Evolutionary conservation across 23 tunicate species (phyloP).

Genomic region (Ciona savignyi): DNA sequence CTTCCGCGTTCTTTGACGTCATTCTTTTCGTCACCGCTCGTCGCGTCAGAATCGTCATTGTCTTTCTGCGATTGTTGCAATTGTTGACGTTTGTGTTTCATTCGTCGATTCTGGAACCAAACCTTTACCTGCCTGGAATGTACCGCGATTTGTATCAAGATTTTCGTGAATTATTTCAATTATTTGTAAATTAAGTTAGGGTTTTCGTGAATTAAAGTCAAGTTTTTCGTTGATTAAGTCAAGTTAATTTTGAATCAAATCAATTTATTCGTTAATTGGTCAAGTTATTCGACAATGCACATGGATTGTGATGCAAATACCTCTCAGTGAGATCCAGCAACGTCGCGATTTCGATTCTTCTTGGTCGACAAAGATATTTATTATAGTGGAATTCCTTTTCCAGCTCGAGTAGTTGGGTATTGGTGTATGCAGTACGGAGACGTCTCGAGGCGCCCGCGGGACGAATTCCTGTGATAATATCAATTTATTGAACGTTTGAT

Average conservation of each 20-base stretch:
- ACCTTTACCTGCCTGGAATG: slow-evolving; percentile 93
- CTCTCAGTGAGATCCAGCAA: slow-evolving; percentile 79
- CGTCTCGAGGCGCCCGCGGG: slow-evolving; percentile 74
- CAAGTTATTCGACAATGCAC: too few relatives aligned
- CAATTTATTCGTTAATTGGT: too few relatives aligned
- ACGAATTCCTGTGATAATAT: slow-evolving; percentile 26
- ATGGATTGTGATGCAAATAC: too few relatives aligned
- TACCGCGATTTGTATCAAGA: too few relatives aligned
- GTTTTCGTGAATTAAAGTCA: too few relatives aligned
- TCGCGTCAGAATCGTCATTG: slow-evolving; percentile 14
- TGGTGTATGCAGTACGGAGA: slow-evolving; percentile 88
- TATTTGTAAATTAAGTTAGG: too few relatives aligned
- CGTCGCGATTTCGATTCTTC: slow-evolving; percentile 91
- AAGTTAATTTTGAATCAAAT: too few relatives aligned
- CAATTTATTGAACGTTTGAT: neutral
- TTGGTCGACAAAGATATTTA: slow-evolving; percentile 81
- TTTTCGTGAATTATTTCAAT: too few relatives aligned
- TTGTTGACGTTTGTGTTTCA: slow-evolving; percentile 88
- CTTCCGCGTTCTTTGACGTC: slow-evolving; percentile 10
- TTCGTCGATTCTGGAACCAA: slow-evolving; percentile 83
- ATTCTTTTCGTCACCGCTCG: slow-evolving; percentile 5
- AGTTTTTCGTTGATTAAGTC: too few relatives aligned
- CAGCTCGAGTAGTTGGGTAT: slow-evolving; percentile 88
- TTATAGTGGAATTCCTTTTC: slow-evolving; percentile 92
- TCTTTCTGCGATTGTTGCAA: slow-evolving; percentile 43